These are phyloP conservation scores for Nomada lathburiana DNA, from an alignment of 2,888 invertebrate genomes.

Conservation along the genomic window DNA sequence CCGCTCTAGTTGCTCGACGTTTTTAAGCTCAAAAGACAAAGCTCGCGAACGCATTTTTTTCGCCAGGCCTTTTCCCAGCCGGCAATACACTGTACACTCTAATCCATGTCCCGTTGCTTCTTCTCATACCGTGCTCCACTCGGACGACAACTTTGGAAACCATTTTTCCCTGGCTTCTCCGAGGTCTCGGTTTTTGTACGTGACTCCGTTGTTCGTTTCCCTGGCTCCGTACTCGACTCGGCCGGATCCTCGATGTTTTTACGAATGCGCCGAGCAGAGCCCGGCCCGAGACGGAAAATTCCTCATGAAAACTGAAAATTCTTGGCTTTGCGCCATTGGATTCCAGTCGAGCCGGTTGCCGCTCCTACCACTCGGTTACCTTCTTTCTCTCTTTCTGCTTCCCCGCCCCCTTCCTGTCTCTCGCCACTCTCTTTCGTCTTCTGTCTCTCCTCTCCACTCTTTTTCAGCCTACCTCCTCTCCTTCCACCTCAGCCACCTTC, in stretches of 20 bases:
- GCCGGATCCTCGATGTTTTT: slow-evolving; percentile 38
- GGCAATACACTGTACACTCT: background rate
- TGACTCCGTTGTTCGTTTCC: slow-evolving; percentile 36
- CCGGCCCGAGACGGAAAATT: slow-evolving; percentile 49
- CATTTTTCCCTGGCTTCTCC: slow-evolving; percentile 32
- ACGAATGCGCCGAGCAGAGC: background rate
- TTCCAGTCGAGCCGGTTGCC: slow-evolving; percentile 82
- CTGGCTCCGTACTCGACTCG: slow-evolving; percentile 5
- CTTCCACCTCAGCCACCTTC: background rate
- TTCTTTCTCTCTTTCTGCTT: slow-evolving; percentile 62
- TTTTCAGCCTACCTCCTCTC: background rate
- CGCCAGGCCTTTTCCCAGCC: background rate
- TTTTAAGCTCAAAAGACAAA: slow-evolving; percentile 13
- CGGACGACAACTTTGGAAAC: slow-evolving; percentile 35
- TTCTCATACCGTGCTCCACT: background rate
- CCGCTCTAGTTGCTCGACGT: background rate
- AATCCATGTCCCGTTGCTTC: background rate
- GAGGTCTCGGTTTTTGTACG: slow-evolving; percentile 36
- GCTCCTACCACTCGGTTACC: slow-evolving; percentile 81
- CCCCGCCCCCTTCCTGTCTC: slow-evolving; percentile 7
- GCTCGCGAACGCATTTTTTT: background rate
- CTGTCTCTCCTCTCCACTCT: slow-evolving; percentile 2
- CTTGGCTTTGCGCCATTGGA: slow-evolving; percentile 80
- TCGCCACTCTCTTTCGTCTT: background rate
- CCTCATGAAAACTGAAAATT: slow-evolving; percentile 64